These are phyloP conservation scores for Epinephelus moara DNA, from an alignment of 2,113 vertebrate genomes.

Conservation along the genomic window DNA sequence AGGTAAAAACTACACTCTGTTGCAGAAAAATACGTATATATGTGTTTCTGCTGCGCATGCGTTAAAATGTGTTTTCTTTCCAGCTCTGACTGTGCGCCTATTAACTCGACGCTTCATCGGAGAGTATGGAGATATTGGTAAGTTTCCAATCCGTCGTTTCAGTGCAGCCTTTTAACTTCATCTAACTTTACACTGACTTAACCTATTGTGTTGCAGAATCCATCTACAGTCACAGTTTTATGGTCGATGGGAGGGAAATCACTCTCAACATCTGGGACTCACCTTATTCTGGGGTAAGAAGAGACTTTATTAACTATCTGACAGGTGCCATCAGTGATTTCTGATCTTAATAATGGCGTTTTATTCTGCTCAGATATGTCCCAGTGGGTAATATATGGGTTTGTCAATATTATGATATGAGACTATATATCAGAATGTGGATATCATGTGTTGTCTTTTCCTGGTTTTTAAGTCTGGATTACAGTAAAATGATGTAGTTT, in stretches of 20 bases:
- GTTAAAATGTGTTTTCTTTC: slow-evolving; percentile 13
- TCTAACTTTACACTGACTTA: background rate
- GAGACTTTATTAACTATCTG: background rate
- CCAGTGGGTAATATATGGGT: too few species aligned
- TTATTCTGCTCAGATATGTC: background rate
- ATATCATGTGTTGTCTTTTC: too few species aligned
- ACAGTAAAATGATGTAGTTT: too few species aligned
- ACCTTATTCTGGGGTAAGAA: slow-evolving; percentile 86
- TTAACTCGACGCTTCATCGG: slow-evolving; percentile 91
- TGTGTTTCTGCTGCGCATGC: background rate
- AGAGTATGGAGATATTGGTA: slow-evolving; percentile 91
- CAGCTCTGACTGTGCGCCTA: slow-evolving; percentile 91
- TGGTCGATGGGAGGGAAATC: slow-evolving; percentile 86
- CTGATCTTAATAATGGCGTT: background rate
- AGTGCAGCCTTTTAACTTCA: background rate
- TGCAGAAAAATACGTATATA: fast-evolving
- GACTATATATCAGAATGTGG: too few species aligned
- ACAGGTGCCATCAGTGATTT: background rate
- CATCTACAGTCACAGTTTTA: slow-evolving; percentile 88
- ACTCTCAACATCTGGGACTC: slow-evolving; percentile 90
- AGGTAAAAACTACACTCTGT: slow-evolving; percentile 69
- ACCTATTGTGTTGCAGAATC: slow-evolving; percentile 81
- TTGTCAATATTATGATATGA: too few species aligned
- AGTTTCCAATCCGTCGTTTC: slow-evolving; percentile 38
- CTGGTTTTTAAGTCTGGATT: too few species aligned